Base-by-base conservation (phyloP, 2,888 invertebrate genomes). In the Uropetala carovei region DNA sequence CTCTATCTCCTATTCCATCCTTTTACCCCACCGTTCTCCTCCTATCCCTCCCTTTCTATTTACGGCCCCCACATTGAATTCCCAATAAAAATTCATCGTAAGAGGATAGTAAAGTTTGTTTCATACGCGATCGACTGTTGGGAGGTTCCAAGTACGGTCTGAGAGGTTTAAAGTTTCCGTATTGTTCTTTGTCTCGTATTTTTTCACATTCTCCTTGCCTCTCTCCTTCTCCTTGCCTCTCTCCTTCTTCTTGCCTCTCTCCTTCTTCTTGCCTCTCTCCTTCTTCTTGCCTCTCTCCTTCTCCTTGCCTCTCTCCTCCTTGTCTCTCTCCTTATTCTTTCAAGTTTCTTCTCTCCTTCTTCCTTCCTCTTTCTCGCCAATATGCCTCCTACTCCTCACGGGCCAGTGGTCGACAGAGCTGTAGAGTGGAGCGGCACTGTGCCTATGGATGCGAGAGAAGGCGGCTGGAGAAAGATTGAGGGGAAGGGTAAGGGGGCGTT, bases 361-460 rank as follows among this genome's bases (percentile, higher is more conserved):
- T 27, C 75, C 75, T 75, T n/a, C 22, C 27, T 75, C 75, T 75
- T 27, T 22, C 43, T 43, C 43, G 3, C 43, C 43, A 43, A 43
- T 43, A 43, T 43, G 43, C 43, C 18, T 22, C 27, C 75, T 22
- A 11, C 64, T 64, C 64, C n/a, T 75, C 75, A 75, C 75, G 27
- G 75, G 27, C 75, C 27, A 27, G 22, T 75, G 22, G 75, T 43
- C 43, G 43, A 43, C 43, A 43, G 43, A 43, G 75, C 75, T 75
- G 27, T 27, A 43, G 75, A 75, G 75, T 27, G 75, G 75, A 75
- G 75, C 68, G 68, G 68, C n/a, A n/a, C 75, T 22, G 27, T 75
- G 75, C 27, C 22, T 22, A 75, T 75, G 75, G 75, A 75, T 27
- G 75, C 27, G 75, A 27, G 27, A 75, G 75, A 75, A 75, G 75